Evolutionary conservation across 2,888 invertebrate genomes (phyloP).

Genomic region (Eurois occulta): DNA sequence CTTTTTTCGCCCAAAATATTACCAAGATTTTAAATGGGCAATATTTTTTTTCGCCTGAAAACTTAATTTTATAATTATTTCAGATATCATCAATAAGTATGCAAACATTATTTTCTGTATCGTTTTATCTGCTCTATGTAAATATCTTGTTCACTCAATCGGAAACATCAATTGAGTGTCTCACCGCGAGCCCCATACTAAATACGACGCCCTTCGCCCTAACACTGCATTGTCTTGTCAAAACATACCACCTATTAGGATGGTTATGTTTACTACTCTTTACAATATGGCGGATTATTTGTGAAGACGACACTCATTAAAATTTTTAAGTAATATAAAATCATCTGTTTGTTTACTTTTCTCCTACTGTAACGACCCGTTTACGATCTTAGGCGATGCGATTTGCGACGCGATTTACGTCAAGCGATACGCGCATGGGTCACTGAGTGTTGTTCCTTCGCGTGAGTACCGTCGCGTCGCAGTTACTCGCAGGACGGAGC

Average conservation of each 20-base stretch:
- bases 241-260: conserved; percentile 55
- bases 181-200: conserved; percentile 84
- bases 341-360: not conserved
- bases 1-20: not conserved
- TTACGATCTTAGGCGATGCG: not conserved
- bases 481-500: not conserved
- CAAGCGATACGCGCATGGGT: not conserved
- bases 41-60: not conserved
- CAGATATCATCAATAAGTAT: not conserved
- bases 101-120: not conserved
- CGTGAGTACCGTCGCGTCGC: not conserved
- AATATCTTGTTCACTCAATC: conserved; percentile 80
- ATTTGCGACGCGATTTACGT: not conserved
- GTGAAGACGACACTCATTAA: not conserved
- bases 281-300: not conserved
- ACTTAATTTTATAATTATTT: not conserved
- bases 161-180: conserved; percentile 88
- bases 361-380: not conserved
- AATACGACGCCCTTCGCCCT: conserved; percentile 68
- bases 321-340: not conserved
- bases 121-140: conserved; percentile 70
- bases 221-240: conserved; percentile 63
- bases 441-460: not conserved
- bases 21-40: not conserved
- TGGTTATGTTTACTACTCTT: conserved; percentile 4